Evolutionary conservation across 2,113 vertebrate species (phyloP).

Genomic region (Callospermophilus lateralis): DNA sequence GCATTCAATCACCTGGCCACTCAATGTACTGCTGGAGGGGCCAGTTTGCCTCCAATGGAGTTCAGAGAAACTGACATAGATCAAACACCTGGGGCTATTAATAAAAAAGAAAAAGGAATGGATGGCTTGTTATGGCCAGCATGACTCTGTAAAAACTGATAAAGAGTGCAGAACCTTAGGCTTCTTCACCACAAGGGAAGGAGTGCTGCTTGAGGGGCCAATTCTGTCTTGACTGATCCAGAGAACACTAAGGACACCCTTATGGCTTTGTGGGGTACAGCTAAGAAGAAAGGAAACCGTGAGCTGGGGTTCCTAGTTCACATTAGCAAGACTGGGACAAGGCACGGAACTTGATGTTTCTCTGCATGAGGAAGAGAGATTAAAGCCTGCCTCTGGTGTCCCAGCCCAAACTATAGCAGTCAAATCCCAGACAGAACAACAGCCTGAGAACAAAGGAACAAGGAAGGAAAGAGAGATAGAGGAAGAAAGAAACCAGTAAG

Average conservation of each 20-base stretch:
- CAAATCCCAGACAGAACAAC: background rate
- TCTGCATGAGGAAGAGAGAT: background rate
- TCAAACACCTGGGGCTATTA: background rate
- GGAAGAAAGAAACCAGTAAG: background rate
- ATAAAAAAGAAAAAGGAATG: background rate
- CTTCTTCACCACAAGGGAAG: background rate
- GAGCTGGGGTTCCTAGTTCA: background rate
- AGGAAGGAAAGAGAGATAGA: background rate
- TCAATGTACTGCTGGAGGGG: accelerated
- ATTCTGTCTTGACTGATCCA: background rate
- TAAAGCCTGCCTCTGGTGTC: no score
- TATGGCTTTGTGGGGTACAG: background rate
- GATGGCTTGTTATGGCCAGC: background rate
- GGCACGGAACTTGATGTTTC: background rate
- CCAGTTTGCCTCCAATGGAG: background rate
- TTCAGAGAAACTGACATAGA: background rate
- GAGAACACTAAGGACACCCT: background rate
- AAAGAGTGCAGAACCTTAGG: background rate
- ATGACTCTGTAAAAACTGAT: background rate
- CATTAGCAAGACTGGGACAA: background rate
- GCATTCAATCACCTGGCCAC: background rate
- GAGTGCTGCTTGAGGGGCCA: background rate
- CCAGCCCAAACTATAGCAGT: background rate
- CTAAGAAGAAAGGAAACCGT: background rate
- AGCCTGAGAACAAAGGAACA: background rate